Conservation (phyloP, 2,113 vertebrate genomes). For the Pavo muticus region DNA sequence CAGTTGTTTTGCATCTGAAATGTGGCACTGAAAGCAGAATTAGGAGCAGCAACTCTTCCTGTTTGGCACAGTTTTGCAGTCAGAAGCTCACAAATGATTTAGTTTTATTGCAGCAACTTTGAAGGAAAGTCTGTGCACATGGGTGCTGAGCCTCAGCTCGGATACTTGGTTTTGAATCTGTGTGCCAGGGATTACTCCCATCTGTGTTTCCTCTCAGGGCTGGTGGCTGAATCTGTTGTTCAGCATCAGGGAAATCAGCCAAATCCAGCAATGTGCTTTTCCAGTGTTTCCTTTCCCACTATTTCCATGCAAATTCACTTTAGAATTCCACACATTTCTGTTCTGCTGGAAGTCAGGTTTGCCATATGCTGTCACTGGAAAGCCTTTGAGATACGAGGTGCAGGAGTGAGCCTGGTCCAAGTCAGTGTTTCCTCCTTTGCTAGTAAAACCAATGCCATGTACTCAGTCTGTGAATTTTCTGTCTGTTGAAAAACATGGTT, state of each 20-base stretch:
- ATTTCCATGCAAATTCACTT: background rate
- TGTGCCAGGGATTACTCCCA: background rate
- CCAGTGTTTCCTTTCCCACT: background rate
- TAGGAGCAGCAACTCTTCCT: constrained; percentile 52
- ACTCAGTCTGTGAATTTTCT: background rate
- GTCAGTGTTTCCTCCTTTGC: background rate
- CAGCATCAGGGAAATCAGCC: background rate
- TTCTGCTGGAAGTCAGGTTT: background rate
- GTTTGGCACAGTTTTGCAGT: constrained; percentile 38
- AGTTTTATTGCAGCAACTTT: constrained; percentile 35
- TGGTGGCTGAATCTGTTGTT: background rate
- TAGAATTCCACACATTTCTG: background rate
- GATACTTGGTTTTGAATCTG: background rate
- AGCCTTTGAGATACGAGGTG: background rate
- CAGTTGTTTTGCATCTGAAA: background rate
- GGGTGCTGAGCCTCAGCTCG: background rate
- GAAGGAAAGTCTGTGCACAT: background rate
- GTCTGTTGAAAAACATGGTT: background rate
- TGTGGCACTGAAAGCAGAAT: constrained; percentile 1
- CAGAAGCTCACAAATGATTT: constrained; percentile 27
- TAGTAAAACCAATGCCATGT: background rate
- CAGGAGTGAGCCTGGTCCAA: background rate
- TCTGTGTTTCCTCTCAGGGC: background rate
- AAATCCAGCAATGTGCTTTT: background rate
- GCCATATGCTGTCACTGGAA: background rate